Evolutionary conservation across 2,113 vertebrate genomes (phyloP).

Genomic region (Ardeotis arabs): DNA sequence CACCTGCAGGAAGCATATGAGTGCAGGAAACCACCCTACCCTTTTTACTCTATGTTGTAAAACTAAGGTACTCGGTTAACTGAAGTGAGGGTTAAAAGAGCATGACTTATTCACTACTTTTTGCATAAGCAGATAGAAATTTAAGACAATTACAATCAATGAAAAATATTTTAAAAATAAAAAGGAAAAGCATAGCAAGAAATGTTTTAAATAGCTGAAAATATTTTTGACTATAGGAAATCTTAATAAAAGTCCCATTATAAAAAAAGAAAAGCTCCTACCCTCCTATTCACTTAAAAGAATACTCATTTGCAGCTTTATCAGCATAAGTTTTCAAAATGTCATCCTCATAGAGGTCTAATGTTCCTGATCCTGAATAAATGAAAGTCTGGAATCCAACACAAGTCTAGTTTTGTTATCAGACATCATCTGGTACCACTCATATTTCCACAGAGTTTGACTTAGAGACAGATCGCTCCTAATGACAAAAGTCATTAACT

Average conservation of each 20-base stretch:
- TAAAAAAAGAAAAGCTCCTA: not conserved
- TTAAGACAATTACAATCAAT: not conserved
- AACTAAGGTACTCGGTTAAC: not conserved
- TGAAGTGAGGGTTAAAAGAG: not conserved
- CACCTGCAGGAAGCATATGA: not conserved
- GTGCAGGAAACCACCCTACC: not conserved
- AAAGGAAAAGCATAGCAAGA: not conserved
- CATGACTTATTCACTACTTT: not conserved
- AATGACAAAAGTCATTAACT: not conserved
- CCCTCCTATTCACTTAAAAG: not conserved
- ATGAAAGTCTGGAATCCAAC: not conserved
- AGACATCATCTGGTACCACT: not conserved
- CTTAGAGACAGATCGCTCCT: rapidly evolving
- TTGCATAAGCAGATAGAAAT: not conserved
- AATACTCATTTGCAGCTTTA: not conserved
- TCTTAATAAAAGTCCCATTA: not conserved
- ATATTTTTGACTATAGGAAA: not conserved
- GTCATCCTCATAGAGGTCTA: not conserved
- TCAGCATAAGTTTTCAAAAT: not conserved
- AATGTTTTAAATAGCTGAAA: not conserved
- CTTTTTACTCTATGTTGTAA: not conserved
- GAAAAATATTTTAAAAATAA: not conserved
- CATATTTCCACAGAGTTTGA: not conserved
- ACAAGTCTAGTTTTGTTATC: not conserved
- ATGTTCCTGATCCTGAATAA: not conserved